Base-by-base conservation (phyloP, 2,113 vertebrate species). In the Laterallus jamaicensis region DNA sequence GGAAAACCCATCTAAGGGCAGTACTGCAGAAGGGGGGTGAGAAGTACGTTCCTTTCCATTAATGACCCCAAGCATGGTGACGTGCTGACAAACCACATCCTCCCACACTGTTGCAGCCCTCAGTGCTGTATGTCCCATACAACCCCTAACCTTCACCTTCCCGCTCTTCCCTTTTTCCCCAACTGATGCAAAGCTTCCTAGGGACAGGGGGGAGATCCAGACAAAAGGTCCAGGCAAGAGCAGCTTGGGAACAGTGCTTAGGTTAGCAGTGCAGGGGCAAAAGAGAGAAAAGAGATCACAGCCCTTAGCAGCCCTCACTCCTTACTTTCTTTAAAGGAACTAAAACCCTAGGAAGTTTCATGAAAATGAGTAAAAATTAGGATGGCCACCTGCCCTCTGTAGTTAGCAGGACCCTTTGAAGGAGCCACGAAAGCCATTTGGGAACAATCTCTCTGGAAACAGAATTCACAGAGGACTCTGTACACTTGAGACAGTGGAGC, bases 71-170 rank as follows among this genome's bases (percentile, higher is more conserved):
- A 50, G 88, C 67, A 35, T 4, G 4, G 62, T 6, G 76, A 55
- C 0, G 0, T 35, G 66, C 89, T 85, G 66, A 80, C 84, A 85
- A 75, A 91, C 83, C 39, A 59, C 39, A 28, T 60, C 78, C 39
- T 60, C 82, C 63, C 32, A 28, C 6, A 2, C 55, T 5, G 40
- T 25, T 47, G 22, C 31, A 69, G 60, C 68, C 44, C 75, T 37
- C 2, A 0, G 44, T 1, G 0, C 82, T 62, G 7, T 2, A 16
- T 8, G 47, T 58, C 82, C 79, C 63, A 67, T 52, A n/a, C 0
- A 0, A 16, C 55, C 79, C 50, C 50, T 42, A 63, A 70, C 68
- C 60, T 83, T 78, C 39, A 35, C 15, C 60, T 83, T 12, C 29
- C 55, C 20, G 8, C 21, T 80, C 50, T 49, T 3, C 10, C n/a